These are phyloP conservation scores for Colinus virginianus DNA, from an alignment of 2,113 vertebrate species.

Conservation along the genomic window DNA sequence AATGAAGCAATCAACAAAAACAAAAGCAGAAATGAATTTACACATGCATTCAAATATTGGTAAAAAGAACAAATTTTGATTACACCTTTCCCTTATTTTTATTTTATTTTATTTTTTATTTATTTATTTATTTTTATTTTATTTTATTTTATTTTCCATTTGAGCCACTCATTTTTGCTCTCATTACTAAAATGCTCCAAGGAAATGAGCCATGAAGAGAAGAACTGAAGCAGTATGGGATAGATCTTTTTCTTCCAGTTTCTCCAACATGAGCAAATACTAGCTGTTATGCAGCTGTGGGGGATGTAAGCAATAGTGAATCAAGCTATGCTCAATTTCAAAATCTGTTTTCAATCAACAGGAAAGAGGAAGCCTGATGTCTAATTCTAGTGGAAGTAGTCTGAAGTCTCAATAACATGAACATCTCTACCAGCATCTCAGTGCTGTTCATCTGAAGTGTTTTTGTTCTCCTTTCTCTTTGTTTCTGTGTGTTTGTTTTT, in stretches of 20 bases:
- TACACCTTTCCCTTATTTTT: not conserved
- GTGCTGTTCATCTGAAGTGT: not conserved
- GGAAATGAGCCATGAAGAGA: not conserved
- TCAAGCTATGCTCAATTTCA: not conserved
- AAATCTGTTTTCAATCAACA: not conserved
- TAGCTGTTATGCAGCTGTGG: not conserved
- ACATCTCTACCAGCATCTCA: not conserved
- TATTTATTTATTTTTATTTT: no score
- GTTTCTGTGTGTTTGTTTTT: not conserved
- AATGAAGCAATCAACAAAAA: not conserved
- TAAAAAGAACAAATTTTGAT: accelerated
- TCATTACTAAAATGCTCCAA: not conserved
- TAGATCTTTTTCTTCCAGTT: not conserved
- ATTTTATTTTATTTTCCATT: not conserved
- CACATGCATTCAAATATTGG: not conserved
- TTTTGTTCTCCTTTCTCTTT: not conserved
- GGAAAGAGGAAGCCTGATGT: not conserved
- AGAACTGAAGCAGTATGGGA: accelerated
- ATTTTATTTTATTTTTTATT: accelerated
- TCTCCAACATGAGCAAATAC: not conserved
- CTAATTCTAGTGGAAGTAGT: not conserved
- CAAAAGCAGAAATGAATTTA: not conserved
- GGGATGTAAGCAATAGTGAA: accelerated
- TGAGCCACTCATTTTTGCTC: not conserved
- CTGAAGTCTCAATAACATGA: not conserved